phyloP scores from a whole-genome alignment of 2,113 vertebrate species.

The Otolemur garnettii region DNA sequence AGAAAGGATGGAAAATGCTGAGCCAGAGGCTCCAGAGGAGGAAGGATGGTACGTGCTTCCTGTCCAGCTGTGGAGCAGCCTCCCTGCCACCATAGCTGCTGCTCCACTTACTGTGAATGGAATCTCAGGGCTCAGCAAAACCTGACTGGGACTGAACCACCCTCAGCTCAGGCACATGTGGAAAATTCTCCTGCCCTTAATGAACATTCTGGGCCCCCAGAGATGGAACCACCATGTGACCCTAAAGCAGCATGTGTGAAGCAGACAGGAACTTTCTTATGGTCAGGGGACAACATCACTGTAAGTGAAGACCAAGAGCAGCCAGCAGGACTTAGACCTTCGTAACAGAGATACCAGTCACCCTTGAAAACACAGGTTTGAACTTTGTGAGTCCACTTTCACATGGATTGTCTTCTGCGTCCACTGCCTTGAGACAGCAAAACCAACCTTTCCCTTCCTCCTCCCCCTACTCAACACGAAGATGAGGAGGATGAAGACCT shows the following conservation, averaged over 20 bases:
- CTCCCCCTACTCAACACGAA: background rate
- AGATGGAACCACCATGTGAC: too few species aligned
- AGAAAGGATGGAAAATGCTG: background rate
- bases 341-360: background rate
- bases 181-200: background rate
- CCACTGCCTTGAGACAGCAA: background rate
- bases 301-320: background rate
- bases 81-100: rapidly evolving
- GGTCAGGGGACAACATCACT: too few species aligned
- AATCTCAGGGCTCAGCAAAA: background rate
- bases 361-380: background rate
- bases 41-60: background rate
- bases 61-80: too few species aligned
- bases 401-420: background rate
- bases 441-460: background rate
- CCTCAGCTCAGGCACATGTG: too few species aligned
- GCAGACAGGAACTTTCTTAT: background rate
- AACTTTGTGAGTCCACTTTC: background rate
- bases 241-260: background rate
- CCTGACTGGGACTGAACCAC: background rate
- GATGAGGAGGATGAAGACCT: background rate
- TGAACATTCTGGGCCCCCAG: background rate
- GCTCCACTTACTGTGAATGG: background rate
- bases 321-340: background rate
- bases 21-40: background rate